Evolutionary conservation across 2,888 invertebrate genomes (phyloP), one percentile per base, ranked within the genome.

Genomic region (Anagyrus pseudococci): DNA sequence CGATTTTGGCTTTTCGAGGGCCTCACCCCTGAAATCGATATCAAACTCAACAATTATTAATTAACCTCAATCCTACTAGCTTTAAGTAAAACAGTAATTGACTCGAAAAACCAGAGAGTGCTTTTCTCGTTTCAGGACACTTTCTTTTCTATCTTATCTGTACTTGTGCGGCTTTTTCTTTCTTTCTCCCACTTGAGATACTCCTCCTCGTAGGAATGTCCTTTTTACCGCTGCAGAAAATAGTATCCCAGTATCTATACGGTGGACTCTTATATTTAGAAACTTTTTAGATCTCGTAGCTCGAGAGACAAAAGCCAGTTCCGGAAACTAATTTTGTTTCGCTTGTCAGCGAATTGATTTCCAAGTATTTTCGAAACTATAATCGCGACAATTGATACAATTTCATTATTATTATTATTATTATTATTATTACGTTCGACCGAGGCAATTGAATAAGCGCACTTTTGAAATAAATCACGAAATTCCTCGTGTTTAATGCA

Each of bases 11-110:
- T 41, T 17, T 61, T 20, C 17, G 6, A 15, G 2, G 17, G n/a
- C 2, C 7, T 13, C 10, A 15, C 22, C 25, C 1, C 33, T 17
- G 10, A 17, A 41, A 54, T 58, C 54, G 49, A 58, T 55, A 54
- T 59, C 50, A 33, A 48, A 37, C 29, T 41, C 57, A 60, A 58
- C 58, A 54, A 58, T 61, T 57, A 49, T 61, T 61, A 61, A 64
- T 64, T 61, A 64, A 58, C 64, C 60, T 41, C 57, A 52, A 64
- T 58, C 61, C 44, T 37, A 22, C 22, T 17, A 59, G 55, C 55
- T 22, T 44, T 54, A 44, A 54, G 40, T 59, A 17, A 52, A 64
- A 56, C 47, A 52, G 47, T 52, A 64, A 64, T 64, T 37, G 49
- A 63, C 40, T 46, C 26, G 22, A 23, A 41, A 4, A n/a, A 1